These are phyloP conservation scores for Cynoglossus semilaevis DNA, from an alignment of 2,113 vertebrate species.

Conservation along the genomic window DNA sequence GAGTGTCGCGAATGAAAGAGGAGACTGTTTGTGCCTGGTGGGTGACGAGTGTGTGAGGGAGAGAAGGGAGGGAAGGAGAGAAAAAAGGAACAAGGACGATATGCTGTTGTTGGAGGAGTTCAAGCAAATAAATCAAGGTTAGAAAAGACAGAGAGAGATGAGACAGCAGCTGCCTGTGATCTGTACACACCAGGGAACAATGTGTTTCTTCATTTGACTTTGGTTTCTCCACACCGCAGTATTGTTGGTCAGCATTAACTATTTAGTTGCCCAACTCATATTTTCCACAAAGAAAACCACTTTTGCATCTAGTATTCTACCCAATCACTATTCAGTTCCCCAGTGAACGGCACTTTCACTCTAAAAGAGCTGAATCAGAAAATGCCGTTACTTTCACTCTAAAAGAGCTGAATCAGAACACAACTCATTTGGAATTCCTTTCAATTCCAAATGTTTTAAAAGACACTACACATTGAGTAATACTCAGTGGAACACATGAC, in stretches of 20 bases:
- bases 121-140: conserved; percentile 22
- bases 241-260: not conserved
- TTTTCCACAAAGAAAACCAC: not conserved
- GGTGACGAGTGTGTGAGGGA: conserved; percentile 30
- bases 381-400: too few species aligned
- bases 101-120: conserved; percentile 19
- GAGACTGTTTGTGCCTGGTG: conserved; percentile 48
- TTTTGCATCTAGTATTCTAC: not conserved
- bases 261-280: not conserved
- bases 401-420: too few species aligned
- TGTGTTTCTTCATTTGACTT: not conserved
- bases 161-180: conserved; percentile 26
- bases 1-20: conserved; percentile 53
- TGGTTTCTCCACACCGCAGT: not conserved
- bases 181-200: conserved; percentile 1
- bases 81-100: conserved; percentile 20
- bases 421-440: too few species aligned
- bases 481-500: too few species aligned
- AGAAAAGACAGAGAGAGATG: conserved; percentile 24
- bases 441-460: too few species aligned
- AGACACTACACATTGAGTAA: too few species aligned
- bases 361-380: too few species aligned
- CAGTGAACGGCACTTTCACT: too few species aligned
- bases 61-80: conserved; percentile 11
- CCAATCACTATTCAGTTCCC: too few species aligned